Conservation (phyloP, 2,797 vertebrate genomes). For the Hylomyscus alleni region DNA sequence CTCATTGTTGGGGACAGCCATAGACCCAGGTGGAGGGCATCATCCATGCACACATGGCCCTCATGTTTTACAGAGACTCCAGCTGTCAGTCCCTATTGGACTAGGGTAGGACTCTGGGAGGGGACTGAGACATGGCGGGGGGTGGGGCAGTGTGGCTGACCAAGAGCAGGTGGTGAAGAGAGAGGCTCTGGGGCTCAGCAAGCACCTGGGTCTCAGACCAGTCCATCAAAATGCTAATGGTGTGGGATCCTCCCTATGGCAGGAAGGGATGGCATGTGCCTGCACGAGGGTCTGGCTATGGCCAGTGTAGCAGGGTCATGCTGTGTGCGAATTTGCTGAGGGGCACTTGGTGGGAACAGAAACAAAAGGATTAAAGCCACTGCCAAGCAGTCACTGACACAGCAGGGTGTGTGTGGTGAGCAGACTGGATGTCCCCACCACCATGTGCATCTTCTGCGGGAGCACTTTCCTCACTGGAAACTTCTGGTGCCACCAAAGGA, state of each 20-base stretch:
- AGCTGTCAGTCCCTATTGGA: not conserved
- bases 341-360: too few relatives aligned
- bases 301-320: not conserved
- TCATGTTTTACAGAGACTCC: not conserved
- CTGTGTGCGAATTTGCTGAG: too few relatives aligned
- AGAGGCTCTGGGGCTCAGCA: accelerated
- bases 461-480: not conserved
- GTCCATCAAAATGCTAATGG: accelerated
- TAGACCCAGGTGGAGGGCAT: not conserved
- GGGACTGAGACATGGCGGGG: not conserved
- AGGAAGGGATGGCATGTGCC: not conserved
- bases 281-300: not conserved
- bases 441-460: accelerated
- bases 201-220: not conserved
- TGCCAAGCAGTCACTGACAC: accelerated
- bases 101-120: not conserved
- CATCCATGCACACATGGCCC: not conserved
- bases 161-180: not conserved
- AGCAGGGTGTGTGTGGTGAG: accelerated
- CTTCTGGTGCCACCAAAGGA: not conserved
- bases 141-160: not conserved
- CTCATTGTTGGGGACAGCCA: not conserved
- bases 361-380: not conserved
- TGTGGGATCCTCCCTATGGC: not conserved
- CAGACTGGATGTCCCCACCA: accelerated